These are phyloP conservation scores for Phaetusa simplex DNA, from an alignment of 2,113 vertebrate genomes.

Conservation along the genomic window DNA sequence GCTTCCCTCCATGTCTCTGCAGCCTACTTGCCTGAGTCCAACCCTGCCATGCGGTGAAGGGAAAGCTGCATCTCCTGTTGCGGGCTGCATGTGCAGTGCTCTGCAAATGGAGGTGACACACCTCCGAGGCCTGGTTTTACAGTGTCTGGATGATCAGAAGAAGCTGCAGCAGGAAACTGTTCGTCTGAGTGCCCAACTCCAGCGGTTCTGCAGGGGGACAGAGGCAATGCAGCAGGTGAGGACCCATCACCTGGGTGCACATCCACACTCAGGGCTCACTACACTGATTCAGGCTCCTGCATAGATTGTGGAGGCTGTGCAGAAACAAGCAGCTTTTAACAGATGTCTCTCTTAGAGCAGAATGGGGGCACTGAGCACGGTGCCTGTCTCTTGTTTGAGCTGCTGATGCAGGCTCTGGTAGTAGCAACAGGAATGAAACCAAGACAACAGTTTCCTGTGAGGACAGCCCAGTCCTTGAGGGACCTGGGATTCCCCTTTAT, in stretches of 20 bases:
- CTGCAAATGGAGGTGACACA: slow-evolving; percentile 68
- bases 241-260: not conserved
- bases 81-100: slow-evolving; percentile 66
- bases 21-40: slow-evolving; percentile 76
- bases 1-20: not conserved
- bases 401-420: not conserved
- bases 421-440: not conserved
- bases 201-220: slow-evolving; percentile 61
- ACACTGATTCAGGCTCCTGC: not conserved
- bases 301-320: not conserved
- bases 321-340: not conserved
- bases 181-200: slow-evolving; percentile 71
- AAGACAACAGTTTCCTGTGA: not conserved
- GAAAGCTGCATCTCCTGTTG: slow-evolving; percentile 6
- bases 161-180: slow-evolving; percentile 75
- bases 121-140: slow-evolving; percentile 71
- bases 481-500: not conserved
- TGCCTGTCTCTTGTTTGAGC: not conserved
- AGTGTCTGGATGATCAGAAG: slow-evolving; percentile 78
- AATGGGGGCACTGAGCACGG: not conserved
- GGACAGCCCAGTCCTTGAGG: not conserved
- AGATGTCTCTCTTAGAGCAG: not conserved
- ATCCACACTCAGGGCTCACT: not conserved
- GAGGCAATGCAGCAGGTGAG: slow-evolving; percentile 73
- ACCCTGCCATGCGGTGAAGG: slow-evolving; percentile 44